phyloP scores from a whole-genome alignment of 2,888 invertebrate species.

The Ariolimax columbianus region DNA sequence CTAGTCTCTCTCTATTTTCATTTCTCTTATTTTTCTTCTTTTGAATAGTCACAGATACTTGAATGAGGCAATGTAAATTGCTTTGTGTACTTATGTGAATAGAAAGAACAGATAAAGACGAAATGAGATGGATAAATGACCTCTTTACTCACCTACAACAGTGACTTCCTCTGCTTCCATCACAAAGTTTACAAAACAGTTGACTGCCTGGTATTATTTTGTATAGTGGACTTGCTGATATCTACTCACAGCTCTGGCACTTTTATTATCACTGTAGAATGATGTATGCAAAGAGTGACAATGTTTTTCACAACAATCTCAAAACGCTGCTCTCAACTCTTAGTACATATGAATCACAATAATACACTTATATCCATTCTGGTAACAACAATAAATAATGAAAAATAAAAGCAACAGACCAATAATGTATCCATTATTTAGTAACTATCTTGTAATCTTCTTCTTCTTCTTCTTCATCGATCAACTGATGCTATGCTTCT shows the following conservation, averaged over 20 bases:
- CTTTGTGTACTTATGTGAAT: neutral
- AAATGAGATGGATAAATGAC: neutral
- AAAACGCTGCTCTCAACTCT: neutral
- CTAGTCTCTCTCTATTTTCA: no score
- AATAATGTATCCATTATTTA: neutral
- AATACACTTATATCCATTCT: neutral
- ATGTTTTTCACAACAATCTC: neutral
- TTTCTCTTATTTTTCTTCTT: no score
- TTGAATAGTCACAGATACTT: no score
- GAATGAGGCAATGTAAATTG: neutral
- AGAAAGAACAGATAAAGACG: conserved; percentile 7
- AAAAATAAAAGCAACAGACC: neutral
- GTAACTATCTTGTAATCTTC: no score
- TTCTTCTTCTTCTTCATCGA: no score
- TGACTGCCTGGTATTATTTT: neutral
- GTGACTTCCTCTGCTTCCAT: conserved; percentile 40
- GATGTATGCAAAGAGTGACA: neutral
- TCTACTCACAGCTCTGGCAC: neutral
- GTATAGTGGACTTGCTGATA: neutral
- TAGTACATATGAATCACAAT: neutral
- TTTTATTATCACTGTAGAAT: neutral
- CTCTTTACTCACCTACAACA: conserved; percentile 15
- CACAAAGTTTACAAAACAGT: no score
- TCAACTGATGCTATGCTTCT: no score
- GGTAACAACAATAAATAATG: neutral